Evolutionary conservation across 2,113 vertebrate species (phyloP).

Genomic region (Forbesichthys agassizii): DNA sequence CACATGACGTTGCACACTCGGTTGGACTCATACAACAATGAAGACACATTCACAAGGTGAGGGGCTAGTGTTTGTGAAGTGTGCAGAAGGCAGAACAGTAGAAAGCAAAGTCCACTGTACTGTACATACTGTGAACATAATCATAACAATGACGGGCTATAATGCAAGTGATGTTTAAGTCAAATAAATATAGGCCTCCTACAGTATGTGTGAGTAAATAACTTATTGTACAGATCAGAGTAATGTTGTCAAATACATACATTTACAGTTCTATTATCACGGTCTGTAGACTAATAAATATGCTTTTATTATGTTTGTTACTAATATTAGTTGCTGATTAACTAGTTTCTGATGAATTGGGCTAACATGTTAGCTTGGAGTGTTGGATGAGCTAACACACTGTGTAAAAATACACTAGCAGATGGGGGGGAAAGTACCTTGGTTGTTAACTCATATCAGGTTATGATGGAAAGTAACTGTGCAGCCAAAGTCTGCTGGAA

Average conservation of each 20-base stretch:
- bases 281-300: neutral
- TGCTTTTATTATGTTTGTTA: neutral
- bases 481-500: conserved; percentile 42
- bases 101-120: neutral
- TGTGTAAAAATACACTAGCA: conserved; percentile 73
- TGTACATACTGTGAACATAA: neutral
- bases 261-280: neutral
- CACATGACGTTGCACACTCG: conserved; percentile 11
- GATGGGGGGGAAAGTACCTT: conserved; percentile 73
- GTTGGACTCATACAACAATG: conserved; percentile 39
- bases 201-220: too few relatives aligned
- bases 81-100: neutral
- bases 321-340: conserved; percentile 28
- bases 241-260: neutral
- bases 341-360: conserved; percentile 30
- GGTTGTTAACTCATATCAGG: conserved; percentile 62
- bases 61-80: neutral
- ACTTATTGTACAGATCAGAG: too few relatives aligned
- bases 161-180: neutral
- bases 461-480: conserved; percentile 66
- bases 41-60: conserved; percentile 62
- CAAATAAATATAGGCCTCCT: too few relatives aligned
- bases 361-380: conserved; percentile 8
- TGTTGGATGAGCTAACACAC: conserved; percentile 16
- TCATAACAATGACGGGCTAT: neutral